A percentile compares a stretch with the other conserved stretches of the same genome.
These are phyloP conservation scores for Dendrocincla fuliginosa DNA, from an alignment of 2,797 vertebrate genomes.

Conservation along the genomic window DNA sequence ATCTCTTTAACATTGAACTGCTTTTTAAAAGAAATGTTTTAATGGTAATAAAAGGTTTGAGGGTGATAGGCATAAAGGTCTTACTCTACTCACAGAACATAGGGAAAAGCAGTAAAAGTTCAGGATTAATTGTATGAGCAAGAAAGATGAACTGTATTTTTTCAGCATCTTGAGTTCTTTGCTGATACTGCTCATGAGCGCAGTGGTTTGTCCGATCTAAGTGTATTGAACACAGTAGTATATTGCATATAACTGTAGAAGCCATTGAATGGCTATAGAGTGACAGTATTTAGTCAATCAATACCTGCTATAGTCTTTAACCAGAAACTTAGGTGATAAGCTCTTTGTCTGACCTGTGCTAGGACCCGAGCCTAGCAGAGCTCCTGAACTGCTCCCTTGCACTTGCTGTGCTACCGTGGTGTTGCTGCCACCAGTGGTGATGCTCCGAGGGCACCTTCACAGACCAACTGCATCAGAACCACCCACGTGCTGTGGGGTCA, in stretches of 20 bases:
- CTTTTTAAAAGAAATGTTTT: not conserved
- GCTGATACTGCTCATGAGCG: not conserved
- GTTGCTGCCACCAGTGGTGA: not conserved
- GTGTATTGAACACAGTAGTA: not conserved
- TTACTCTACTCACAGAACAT: not conserved
- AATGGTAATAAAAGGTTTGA: not conserved
- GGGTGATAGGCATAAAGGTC: not conserved
- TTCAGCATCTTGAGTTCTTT: not conserved
- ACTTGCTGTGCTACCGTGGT: not conserved
- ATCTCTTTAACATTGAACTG: not conserved
- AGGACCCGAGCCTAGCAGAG: not conserved
- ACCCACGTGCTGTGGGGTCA: not conserved
- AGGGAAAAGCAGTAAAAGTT: not conserved
- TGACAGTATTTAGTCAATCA: not conserved
- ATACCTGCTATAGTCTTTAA: not conserved
- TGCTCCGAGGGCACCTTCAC: fast-evolving
- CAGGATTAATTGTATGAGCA: not conserved
- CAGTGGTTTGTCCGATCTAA: not conserved
- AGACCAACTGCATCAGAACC: not conserved
- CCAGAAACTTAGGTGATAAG: not conserved
- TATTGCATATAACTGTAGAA: not conserved
- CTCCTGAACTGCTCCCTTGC: not conserved
- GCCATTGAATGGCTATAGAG: not conserved
- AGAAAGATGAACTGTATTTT: not conserved
- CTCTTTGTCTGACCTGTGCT: not conserved